Evolutionary conservation across 2,888 invertebrate species (phyloP), one percentile per base, ranked within the genome.

Genomic region (Odontothrips loti): DNA sequence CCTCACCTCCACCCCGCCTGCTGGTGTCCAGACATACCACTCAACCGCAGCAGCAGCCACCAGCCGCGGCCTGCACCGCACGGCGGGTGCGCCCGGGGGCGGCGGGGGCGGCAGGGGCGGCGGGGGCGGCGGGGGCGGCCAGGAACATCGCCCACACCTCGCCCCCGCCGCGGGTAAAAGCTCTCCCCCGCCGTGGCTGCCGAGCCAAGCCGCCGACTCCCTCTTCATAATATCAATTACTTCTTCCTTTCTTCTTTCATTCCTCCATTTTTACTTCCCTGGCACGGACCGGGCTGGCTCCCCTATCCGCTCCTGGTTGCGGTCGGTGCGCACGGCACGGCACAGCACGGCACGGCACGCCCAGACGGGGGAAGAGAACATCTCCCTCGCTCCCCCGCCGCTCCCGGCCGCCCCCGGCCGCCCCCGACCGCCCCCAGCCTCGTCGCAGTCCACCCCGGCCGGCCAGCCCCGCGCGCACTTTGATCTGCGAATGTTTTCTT

Each of bases 161-260:
- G 34, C 34, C 34, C 34, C 34, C 34, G 34, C 68, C 68, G 23
- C 68, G 8, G 23, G 23, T 27, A 58, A 58, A 58, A 58, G 58
- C 58, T 58, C 20, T 20, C 34, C 6, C 34, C 34, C 34, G 34
- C 34, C 34, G 34, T 6, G 34, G 34, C 58, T 15, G 58, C 58
- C 20, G 20, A 58, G 58, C 58, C 58, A 4, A 20, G 20, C 20
- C 58, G 58, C 20, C 58, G 58, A 27, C 68, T n/a, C 68, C 68
- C 68, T 75, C 68, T 75, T 75, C 68, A 75, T 75, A 75, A 75
- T 75, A 75, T 75, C 68, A 75, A 75, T 75, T 75, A 75, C 68
- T 75, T 75, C 27, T 75, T 75, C 68, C 68, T 75, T 75, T 75
- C 68, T 75, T 75, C 68, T 75, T 75, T 75, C 68, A 75, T 75